Conservation (phyloP, 2,113 vertebrate species). For the Sula dactylatra region DNA sequence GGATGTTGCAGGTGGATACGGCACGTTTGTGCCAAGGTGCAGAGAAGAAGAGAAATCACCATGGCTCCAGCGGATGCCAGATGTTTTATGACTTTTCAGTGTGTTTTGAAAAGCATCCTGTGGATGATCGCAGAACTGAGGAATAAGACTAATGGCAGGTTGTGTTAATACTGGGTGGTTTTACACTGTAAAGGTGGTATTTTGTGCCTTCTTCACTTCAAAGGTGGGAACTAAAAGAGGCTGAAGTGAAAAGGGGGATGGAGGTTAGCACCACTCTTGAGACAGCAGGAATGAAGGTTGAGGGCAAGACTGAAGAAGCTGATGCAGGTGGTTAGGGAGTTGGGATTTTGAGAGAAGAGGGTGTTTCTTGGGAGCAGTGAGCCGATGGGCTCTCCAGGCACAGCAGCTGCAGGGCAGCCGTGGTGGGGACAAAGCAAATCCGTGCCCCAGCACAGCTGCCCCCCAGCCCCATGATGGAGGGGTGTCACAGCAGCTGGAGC, state of each 20-base stretch:
- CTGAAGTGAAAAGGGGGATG: neutral
- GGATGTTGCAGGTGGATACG: neutral
- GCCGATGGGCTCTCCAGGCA: neutral
- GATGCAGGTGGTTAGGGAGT: neutral
- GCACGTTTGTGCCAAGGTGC: neutral
- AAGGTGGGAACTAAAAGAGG: neutral
- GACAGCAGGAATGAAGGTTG: neutral
- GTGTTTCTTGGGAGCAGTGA: neutral
- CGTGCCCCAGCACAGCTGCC: neutral
- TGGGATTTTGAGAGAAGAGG: neutral
- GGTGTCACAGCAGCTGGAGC: neutral
- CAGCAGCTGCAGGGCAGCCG: neutral
- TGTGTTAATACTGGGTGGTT: neutral
- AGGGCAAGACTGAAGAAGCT: neutral
- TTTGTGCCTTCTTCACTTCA: neutral
- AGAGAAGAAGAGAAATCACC: neutral
- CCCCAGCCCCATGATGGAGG: accelerated
- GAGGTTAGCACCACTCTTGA: neutral
- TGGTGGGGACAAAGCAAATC: neutral
- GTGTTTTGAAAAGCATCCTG: neutral
- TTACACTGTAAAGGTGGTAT: neutral
- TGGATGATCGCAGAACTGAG: neutral
- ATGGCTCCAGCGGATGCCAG: neutral
- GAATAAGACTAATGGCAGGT: neutral
- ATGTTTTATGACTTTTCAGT: neutral